Base-by-base conservation (phyloP, 2,888 invertebrate species). In the Acrobasis suavella region DNA sequence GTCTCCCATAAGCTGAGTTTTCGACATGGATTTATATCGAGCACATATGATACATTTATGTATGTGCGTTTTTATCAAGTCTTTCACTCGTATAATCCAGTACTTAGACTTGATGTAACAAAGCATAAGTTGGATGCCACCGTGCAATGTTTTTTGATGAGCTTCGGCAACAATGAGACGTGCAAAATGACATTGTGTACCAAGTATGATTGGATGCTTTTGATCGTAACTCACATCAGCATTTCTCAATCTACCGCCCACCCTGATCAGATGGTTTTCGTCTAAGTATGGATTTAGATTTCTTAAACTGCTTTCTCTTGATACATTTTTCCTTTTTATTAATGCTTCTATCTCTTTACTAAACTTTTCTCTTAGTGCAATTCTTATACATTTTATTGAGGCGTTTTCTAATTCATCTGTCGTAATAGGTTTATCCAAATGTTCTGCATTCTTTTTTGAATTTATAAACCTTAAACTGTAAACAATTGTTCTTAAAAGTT, bases 201-300 rank as follows among this genome's bases (percentile, higher is more conserved):
- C 56, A 1, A 65, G n/a, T 15, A 65, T 60, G 10, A 65, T 62
- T 15, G 62, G 65, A 58, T 65, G 60, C 32, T 65, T 65, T 16
- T 16, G 32, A 42, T 62, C 62, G 12, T 60, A n/a, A 10, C 39
- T 50, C 16, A 66, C 37, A n/a, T 60, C 37, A 14, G 66, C 60
- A 38, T 66, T 58, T 59, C 62, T 50, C 8, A 64, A 32, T 59
- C 66, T 63, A 32, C 66, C 64, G 32, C 66, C 66, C 16, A 66
- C 66, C 55, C 66, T 61, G 16, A 66, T 59, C 22, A 66, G 42
- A 37, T 62, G 51, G 12, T 49, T 50, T 38, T 61, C 50, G 56
- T 67, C 67, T 2, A 64, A 38, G 51, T 51, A 67, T 12, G 64
- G 64, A 38, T 62, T 63, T n/a, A 64, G 8, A 12, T 62, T 12